phyloP scores from a whole-genome alignment of 2,113 vertebrate genomes.

The Corythornis madagascariensis region DNA sequence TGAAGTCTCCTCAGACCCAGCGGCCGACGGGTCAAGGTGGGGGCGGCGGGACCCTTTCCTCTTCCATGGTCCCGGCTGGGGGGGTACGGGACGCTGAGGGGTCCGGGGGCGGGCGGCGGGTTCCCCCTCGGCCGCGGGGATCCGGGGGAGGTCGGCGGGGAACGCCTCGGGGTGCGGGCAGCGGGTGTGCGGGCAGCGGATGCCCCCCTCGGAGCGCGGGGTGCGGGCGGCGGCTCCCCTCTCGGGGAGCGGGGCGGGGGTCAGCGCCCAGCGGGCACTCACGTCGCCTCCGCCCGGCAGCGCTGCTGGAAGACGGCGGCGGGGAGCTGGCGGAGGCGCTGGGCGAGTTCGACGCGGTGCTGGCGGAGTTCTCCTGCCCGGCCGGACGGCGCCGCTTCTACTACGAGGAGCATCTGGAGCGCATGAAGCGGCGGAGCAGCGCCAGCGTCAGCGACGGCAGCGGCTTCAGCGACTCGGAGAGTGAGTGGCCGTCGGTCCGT shows the following conservation, averaged over 20 bases:
- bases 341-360: conserved; percentile 92
- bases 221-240: too few relatives aligned
- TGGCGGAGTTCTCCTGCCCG: conserved; percentile 91
- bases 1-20: conserved; percentile 37
- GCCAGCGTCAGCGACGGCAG: conserved; percentile 91
- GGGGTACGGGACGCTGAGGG: neutral
- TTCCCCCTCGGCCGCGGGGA: neutral
- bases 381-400: conserved; percentile 88
- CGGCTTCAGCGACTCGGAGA: conserved; percentile 92
- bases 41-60: neutral
- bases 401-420: conserved; percentile 91
- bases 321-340: conserved; percentile 84
- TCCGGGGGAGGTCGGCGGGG: neutral
- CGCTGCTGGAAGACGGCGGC: conserved; percentile 5
- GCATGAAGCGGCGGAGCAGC: conserved; percentile 91
- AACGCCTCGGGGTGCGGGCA: neutral
- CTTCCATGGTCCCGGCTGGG: neutral
- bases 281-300: neutral
- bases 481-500: conserved; percentile 29
- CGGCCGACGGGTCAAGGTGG: conserved; percentile 6
- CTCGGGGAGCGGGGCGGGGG: neutral
- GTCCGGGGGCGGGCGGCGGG: neutral
- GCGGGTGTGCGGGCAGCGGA: neutral
- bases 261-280: neutral
- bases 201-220: neutral